Conservation (phyloP, 1,140 invertebrate genomes). For the Alviniconcha marisindica region DNA sequence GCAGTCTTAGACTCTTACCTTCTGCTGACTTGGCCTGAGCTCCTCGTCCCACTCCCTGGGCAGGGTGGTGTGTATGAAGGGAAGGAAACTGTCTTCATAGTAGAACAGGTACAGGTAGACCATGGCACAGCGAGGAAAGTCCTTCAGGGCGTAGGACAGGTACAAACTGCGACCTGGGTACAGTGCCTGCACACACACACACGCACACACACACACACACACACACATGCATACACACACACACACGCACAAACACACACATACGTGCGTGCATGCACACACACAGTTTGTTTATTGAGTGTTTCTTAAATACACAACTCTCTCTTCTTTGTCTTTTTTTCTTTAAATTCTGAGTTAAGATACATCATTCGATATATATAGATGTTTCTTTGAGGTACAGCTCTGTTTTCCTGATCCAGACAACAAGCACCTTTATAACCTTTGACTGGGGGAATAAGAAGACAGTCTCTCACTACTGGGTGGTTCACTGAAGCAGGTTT, state of each 20-base stretch:
- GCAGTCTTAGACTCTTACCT: background rate
- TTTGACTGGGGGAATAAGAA: no score
- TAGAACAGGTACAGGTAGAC: constrained; percentile 66
- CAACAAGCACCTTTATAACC: no score
- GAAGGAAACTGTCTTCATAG: constrained; percentile 65
- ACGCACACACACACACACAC: background rate
- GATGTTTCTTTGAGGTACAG: no score
- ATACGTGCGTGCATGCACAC: no score
- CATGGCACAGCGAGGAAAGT: constrained; percentile 59
- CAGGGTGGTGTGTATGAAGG: constrained; percentile 61
- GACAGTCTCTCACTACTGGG: no score
- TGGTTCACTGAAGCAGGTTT: no score
- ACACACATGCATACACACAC: background rate
- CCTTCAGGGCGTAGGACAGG: constrained; percentile 65
- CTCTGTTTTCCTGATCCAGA: no score
- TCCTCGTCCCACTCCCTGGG: constrained; percentile 31
- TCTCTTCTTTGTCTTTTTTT: no score
- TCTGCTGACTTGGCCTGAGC: background rate
- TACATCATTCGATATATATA: no score
- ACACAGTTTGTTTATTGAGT: no score
- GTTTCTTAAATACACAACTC: no score
- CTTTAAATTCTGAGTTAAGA: no score
- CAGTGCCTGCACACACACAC: constrained; percentile 51
- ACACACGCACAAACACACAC: background rate
- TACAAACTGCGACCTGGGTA: constrained; percentile 64